Evolutionary conservation across 1,140 invertebrate genomes (phyloP).

Genomic region (Phocides pigmalion): DNA sequence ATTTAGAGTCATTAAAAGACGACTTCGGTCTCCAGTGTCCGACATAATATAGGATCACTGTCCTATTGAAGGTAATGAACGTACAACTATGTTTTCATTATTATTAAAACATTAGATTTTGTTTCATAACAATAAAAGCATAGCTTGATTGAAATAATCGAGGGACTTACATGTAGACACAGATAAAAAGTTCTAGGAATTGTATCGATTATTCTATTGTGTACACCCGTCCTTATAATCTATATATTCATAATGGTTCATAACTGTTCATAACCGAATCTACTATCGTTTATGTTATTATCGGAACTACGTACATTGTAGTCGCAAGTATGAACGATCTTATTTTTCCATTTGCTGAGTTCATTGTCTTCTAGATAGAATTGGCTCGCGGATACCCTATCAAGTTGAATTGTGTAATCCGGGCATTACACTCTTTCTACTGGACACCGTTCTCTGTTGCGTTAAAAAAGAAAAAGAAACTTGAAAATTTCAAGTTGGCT

Average conservation of each 20-base stretch:
- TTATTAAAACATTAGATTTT: too few relatives aligned
- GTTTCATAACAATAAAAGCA: too few relatives aligned
- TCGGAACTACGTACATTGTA: neutral
- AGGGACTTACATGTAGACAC: too few relatives aligned
- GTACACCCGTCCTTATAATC: too few relatives aligned
- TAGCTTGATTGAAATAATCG: too few relatives aligned
- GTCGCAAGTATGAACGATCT: neutral
- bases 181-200: too few relatives aligned
- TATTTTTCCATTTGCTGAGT: slow-evolving; percentile 25
- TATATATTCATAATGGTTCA: neutral
- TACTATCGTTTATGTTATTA: neutral
- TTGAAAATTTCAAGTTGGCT: slow-evolving; percentile 6
- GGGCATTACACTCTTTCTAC: slow-evolving; percentile 25
- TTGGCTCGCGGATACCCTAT: slow-evolving; percentile 30
- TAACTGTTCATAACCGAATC: neutral
- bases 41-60: too few relatives aligned
- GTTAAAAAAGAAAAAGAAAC: slow-evolving; percentile 22
- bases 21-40: too few relatives aligned
- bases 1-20: too few relatives aligned
- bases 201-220: too few relatives aligned
- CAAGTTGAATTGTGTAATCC: slow-evolving; percentile 28
- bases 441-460: slow-evolving; percentile 18
- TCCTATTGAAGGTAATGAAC: too few relatives aligned
- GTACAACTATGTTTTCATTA: too few relatives aligned
- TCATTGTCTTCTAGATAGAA: slow-evolving; percentile 29